Evolutionary conservation across 1,140 invertebrate species (phyloP), one percentile per base, ranked within the genome.

Genomic region (Monochamus saltuarius): DNA sequence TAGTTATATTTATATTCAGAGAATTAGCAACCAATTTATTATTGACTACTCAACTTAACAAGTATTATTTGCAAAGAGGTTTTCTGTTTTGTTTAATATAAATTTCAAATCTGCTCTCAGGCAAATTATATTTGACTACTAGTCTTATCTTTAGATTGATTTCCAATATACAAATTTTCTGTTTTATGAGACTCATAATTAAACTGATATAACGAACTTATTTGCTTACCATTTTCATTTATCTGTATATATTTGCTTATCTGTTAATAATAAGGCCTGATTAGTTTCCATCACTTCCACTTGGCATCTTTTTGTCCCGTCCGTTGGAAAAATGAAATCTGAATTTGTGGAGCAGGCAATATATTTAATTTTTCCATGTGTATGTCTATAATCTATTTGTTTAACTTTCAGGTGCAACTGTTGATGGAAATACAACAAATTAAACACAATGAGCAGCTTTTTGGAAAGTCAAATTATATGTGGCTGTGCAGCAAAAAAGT

Each of bases 381-480:
- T 14, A 2, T 1, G 2, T 19, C 37, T 37, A 40, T 37, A 46
- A 40, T 34, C 1, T 35, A 14, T 17, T 3, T 7, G 6, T 38
- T 19, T 39, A 43, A 40, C 22, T 58, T 63, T 59, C 29, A 72
- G 70, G 64, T 72, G 9, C 66, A 72, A 62, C 53, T 66, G 13
- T 61, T 72, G 17, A 72, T 72, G 70, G 62, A 72, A 22, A 60
- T 62, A 1, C 70, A 72, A 42, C 70, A 72, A 46, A 64, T 66
- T n/a, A 70, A 69, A 62, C 61, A 61, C 39, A 49, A 60, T 3
- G 70, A 72, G 50, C 55, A 49, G 22, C 6, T 65, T 11, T 68
- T 68, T 19, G 64, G 62, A 7, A 70, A 68, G 22, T 65, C 65
- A 7, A 68, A 70, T 13, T 72, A 72, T 19, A 68, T 58, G 50